phyloP scores from a whole-genome alignment of 2,797 vertebrate species.

The Xiphophorus birchmanni region DNA sequence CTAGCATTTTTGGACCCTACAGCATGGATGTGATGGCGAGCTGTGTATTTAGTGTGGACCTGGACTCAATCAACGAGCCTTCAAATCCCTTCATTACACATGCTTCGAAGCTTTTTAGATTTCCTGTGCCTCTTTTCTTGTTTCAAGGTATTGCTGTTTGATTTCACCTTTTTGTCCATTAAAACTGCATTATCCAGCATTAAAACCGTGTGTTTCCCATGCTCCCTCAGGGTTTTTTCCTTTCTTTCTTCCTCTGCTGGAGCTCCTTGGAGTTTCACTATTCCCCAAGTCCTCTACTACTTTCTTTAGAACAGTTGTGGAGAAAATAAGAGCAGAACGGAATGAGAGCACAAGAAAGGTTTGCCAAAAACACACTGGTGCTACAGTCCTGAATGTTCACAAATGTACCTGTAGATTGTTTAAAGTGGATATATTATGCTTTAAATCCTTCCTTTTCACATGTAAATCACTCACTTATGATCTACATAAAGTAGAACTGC shows the following conservation, averaged over 20 bases:
- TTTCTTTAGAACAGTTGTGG: conserved; percentile 39
- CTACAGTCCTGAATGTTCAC: not conserved
- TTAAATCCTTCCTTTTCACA: not conserved
- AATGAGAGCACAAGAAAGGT: conserved; percentile 47
- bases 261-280: conserved; percentile 42
- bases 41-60: conserved; percentile 71
- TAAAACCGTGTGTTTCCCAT: not conserved
- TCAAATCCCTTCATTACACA: conserved; percentile 68
- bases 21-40: conserved; percentile 75
- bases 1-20: conserved; percentile 80
- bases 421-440: not conserved
- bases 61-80: conserved; percentile 76
- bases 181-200: not conserved
- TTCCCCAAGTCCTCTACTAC: conserved; percentile 16
- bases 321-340: conserved; percentile 52
- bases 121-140: conserved; percentile 15
- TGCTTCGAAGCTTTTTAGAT: conserved; percentile 55
- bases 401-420: not conserved
- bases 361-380: conserved; percentile 41
- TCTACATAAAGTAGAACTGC: too few relatives aligned
- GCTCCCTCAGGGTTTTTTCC: conserved; percentile 48
- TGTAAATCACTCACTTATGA: too few relatives aligned
- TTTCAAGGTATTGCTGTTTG: conserved; percentile 37
- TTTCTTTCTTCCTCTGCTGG: conserved; percentile 43
- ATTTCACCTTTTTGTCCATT: not conserved